A percentile compares a stretch with the other conserved stretches of the same genome.
These are phyloP conservation scores for Hyperoplus lanceolatus DNA, from an alignment of 2,797 vertebrate species.

Conservation along the genomic window DNA sequence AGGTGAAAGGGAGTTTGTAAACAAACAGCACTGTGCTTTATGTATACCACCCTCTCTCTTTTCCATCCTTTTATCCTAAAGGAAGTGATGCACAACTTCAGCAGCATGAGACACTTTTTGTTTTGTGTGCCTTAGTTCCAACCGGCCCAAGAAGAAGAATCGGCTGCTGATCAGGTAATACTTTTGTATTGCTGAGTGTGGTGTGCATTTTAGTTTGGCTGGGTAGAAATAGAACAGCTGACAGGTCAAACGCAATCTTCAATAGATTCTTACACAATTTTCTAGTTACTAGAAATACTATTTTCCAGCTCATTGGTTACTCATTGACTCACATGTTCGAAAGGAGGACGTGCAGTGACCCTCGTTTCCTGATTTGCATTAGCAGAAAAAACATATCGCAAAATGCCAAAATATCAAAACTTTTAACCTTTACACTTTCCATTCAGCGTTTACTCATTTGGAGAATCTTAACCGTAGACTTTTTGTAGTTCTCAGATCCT, in stretches of 20 bases:
- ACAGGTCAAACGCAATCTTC: not conserved
- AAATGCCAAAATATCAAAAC: conserved; percentile 2
- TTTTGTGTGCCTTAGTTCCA: not conserved
- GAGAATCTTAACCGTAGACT: not conserved
- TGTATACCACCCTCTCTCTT: not conserved
- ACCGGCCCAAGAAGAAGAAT: not conserved
- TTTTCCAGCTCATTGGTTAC: conserved; percentile 4
- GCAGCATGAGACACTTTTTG: not conserved
- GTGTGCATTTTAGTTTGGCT: not conserved
- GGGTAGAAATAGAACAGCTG: not conserved
- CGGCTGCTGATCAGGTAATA: not conserved
- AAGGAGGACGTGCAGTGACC: conserved; percentile 3
- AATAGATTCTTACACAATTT: conserved; percentile 1
- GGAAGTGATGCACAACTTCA: not conserved
- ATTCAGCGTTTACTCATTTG: not conserved
- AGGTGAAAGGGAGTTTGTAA: conserved; percentile 1
- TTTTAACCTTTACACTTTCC: conserved; percentile 8
- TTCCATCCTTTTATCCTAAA: conserved; percentile 5
- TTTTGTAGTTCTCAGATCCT: not conserved
- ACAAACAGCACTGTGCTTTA: not conserved
- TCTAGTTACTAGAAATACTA: not conserved
- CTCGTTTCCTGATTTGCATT: conserved; percentile 7
- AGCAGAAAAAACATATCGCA: not conserved
- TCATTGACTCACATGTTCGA: conserved; percentile 26
- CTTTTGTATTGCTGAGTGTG: not conserved